Evolutionary conservation across 92 coral and sea anemone species (phyloP).

Genomic region (Zoanthus sansibaricus): DNA sequence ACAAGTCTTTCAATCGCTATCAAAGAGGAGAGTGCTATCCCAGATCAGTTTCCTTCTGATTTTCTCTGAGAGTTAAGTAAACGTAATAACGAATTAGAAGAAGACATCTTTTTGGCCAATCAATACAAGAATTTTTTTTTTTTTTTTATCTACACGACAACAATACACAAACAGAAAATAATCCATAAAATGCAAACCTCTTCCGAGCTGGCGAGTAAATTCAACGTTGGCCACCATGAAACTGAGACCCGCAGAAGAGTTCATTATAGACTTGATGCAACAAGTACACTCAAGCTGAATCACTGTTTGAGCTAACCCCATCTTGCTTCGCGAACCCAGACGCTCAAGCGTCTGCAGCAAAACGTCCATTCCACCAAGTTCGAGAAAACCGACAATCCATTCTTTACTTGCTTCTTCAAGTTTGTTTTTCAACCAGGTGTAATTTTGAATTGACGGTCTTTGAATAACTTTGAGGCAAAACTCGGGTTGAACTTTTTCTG

Average conservation of each 20-base stretch:
- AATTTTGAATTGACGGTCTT: slow-evolving; percentile 78
- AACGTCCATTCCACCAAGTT: slow-evolving; percentile 78
- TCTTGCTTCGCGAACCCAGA: slow-evolving; percentile 37
- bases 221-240: slow-evolving; percentile 76
- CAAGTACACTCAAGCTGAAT: slow-evolving; percentile 78
- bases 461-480: slow-evolving; percentile 72
- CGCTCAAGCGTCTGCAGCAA: slow-evolving; percentile 77
- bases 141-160: too few relatives aligned
- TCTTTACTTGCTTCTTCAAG: slow-evolving; percentile 65
- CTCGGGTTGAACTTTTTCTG: slow-evolving; percentile 62
- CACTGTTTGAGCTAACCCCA: slow-evolving; percentile 67
- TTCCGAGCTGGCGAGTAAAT: slow-evolving; percentile 71
- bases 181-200: slow-evolving; percentile 57
- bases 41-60: too few relatives aligned
- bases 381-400: slow-evolving; percentile 80
- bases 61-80: too few relatives aligned
- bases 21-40: too few relatives aligned
- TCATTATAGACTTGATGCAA: slow-evolving; percentile 84
- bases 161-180: not conserved
- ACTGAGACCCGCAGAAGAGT: slow-evolving; percentile 77
- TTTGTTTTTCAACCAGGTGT: slow-evolving; percentile 69
- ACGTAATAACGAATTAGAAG: not conserved
- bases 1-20: too few relatives aligned
- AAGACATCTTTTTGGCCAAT: not conserved
- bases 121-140: not conserved